Evolutionary conservation across 2,888 invertebrate species (phyloP).

Genomic region (Chrysomela aeneicollis): DNA sequence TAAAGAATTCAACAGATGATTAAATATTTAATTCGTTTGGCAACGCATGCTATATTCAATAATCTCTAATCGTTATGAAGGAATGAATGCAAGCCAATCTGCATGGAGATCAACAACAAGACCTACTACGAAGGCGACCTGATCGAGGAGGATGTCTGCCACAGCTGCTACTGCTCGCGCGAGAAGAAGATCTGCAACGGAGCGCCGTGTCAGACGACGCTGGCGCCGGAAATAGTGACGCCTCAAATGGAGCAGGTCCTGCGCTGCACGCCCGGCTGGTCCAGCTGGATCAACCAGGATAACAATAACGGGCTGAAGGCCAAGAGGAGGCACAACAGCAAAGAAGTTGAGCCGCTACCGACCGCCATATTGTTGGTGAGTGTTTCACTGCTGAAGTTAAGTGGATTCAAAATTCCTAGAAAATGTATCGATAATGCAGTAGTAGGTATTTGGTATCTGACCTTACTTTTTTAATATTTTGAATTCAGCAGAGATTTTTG

Average conservation of each 20-base stretch:
- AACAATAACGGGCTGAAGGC: slow-evolving; percentile 53
- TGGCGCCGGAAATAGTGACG: slow-evolving; percentile 38
- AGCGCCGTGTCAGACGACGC: slow-evolving; percentile 67
- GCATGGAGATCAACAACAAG: slow-evolving; percentile 70
- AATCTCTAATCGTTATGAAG: slow-evolving; percentile 42
- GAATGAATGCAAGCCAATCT: slow-evolving; percentile 71
- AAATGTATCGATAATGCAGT: no score
- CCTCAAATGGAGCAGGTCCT: slow-evolving; percentile 48
- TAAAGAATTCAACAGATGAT: no score
- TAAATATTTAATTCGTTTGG: no score
- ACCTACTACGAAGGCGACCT: slow-evolving; percentile 78
- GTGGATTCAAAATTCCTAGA: no score
- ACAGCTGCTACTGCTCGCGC: slow-evolving; percentile 80
- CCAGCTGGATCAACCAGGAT: slow-evolving; percentile 77
- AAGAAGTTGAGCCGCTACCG: slow-evolving; percentile 70
- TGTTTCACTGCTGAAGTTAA: no score
- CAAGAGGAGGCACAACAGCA: slow-evolving; percentile 51
- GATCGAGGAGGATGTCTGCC: slow-evolving; percentile 78
- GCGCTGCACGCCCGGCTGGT: slow-evolving; percentile 78
- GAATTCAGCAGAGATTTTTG: no score
- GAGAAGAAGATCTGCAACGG: slow-evolving; percentile 74
- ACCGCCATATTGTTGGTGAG: slow-evolving; percentile 64
- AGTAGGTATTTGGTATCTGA: no score
- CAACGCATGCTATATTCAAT: no score
- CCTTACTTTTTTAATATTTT: no score